Conservation (phyloP, 2,797 vertebrate genomes). For the Micromesistius poutassou region DNA sequence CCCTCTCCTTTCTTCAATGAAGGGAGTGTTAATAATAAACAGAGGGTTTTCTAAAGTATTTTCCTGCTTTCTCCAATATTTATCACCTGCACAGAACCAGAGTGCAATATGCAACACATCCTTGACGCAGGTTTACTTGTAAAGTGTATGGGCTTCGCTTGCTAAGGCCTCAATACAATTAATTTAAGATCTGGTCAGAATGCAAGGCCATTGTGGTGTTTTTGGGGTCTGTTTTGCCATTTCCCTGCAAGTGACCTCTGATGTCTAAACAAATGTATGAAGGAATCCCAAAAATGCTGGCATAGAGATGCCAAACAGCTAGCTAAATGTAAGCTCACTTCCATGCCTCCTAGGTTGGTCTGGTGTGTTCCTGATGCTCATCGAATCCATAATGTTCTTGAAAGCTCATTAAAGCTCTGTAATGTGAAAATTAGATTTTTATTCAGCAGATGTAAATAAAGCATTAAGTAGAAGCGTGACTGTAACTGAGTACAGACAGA, state of each 20-base stretch:
- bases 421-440: constrained; percentile 20
- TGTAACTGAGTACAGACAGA: background rate
- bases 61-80: no score
- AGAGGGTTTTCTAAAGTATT: no score
- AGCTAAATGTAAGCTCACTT: no score
- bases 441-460: constrained; percentile 38
- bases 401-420: constrained; percentile 32
- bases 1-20: no score
- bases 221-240: constrained; percentile 31
- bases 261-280: constrained; percentile 54
- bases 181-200: background rate
- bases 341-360: background rate
- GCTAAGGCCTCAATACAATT: background rate
- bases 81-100: no score
- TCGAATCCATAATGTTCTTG: constrained; percentile 30
- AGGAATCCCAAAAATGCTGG: constrained; percentile 44
- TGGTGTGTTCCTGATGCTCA: constrained; percentile 25
- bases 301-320: no score
- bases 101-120: background rate
- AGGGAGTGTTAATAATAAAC: no score
- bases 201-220: no score
- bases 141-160: background rate
- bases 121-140: background rate
- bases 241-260: constrained; percentile 41
- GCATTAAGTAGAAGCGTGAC: background rate